Evolutionary conservation across 2,888 invertebrate genomes (phyloP).

Genomic region (Euclidia mi): DNA sequence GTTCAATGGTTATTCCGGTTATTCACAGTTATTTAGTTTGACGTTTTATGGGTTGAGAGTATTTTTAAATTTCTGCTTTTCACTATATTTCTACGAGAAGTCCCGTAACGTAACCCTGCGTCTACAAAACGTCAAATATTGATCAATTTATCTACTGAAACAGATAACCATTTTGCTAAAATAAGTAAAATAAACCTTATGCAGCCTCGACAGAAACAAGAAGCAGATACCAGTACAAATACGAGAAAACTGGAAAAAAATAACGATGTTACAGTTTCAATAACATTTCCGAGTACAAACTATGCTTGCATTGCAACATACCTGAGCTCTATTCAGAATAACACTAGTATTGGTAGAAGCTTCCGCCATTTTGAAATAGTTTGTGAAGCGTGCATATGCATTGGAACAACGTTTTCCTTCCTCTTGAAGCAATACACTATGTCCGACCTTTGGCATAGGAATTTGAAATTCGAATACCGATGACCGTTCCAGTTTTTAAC

Average conservation of each 20-base stretch:
- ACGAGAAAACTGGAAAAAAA: conserved; percentile 10
- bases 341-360: conserved; percentile 3
- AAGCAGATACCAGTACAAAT: conserved; percentile 3
- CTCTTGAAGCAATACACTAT: not conserved
- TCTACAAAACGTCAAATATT: too few species aligned
- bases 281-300: conserved; percentile 3
- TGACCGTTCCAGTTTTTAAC: too few species aligned
- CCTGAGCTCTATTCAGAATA: conserved; percentile 14
- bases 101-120: too few species aligned
- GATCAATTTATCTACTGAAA: too few species aligned
- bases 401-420: not conserved
- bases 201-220: conserved; percentile 1
- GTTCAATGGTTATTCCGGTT: too few species aligned
- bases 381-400: not conserved
- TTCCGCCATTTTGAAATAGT: conserved; percentile 8
- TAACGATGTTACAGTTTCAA: conserved; percentile 8
- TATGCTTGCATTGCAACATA: not conserved
- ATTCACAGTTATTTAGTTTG: too few species aligned
- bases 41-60: too few species aligned
- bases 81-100: too few species aligned
- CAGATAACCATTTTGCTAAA: conserved; percentile 1
- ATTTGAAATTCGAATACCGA: too few species aligned
- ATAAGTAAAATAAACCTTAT: conserved; percentile 1
- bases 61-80: too few species aligned
- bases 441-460: too few species aligned